A percentile compares a stretch with the other conserved stretches of the same genome.
phyloP scores from a whole-genome alignment of 2,888 invertebrate species.

The Spisula subtruncata region DNA sequence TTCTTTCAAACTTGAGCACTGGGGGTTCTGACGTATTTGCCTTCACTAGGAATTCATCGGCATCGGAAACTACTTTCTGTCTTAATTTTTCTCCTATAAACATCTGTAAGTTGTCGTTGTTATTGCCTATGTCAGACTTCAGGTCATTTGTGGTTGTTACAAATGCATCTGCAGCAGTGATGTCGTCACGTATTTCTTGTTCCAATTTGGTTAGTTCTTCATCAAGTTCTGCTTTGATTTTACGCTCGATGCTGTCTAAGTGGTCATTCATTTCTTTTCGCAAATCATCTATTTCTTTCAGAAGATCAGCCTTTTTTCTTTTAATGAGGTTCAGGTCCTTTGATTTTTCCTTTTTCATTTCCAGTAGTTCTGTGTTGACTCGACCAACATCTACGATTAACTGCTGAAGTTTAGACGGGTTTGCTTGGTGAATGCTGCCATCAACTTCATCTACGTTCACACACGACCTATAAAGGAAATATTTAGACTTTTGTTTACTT shows the following conservation, averaged over 20 bases:
- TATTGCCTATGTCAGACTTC: background rate
- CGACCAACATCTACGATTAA: background rate
- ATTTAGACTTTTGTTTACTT: too few species aligned
- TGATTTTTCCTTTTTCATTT: background rate
- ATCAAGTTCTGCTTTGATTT: background rate
- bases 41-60: background rate
- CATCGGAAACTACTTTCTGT: background rate
- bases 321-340: background rate
- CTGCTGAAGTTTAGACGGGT: background rate
- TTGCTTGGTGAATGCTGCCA: background rate
- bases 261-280: background rate
- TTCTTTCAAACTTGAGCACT: background rate
- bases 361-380: background rate
- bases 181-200: background rate
- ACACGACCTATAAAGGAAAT: background rate
- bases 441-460: background rate
- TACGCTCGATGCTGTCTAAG: background rate
- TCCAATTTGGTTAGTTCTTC: background rate
- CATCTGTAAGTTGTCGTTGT: background rate
- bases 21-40: too few species aligned
- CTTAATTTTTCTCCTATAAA: slow-evolving; percentile 9
- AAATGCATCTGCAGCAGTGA: background rate
- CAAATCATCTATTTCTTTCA: background rate
- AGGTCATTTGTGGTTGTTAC: background rate
- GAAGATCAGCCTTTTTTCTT: background rate